Evolutionary conservation across 2,797 vertebrate genomes (phyloP), one percentile per base, ranked within the genome.

Genomic region (Hoplostethus atlanticus): DNA sequence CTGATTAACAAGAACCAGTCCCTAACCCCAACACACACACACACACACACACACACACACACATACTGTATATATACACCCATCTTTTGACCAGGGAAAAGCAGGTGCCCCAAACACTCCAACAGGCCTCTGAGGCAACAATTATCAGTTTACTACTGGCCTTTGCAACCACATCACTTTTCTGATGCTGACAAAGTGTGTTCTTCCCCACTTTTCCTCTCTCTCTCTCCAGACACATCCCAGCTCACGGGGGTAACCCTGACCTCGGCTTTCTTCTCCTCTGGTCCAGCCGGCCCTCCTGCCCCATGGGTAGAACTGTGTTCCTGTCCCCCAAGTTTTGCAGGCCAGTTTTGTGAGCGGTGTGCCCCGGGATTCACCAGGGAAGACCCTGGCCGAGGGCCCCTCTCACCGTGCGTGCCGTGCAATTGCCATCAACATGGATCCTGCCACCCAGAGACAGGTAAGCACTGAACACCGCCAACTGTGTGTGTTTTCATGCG

Each of bases 351-450:
- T 84, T 99, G 97, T 34, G 96, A 98, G 86, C 88, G 71, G 13
- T 99, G 97, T 0, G 87, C 94, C 0, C 89, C 90, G 0, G 96
- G 96, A 38, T 98, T 96, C 92, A 98, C 94, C 75, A 74, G 95
- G 42, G 94, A 96, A 62, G 82, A 79, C 0, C 92, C 94, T 0
- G 73, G 58, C 0, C 87, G 92, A 0, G 89, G 95, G 1, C 88
- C 94, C 2, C 91, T 96, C 0, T 50, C 90, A 36, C 66, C 48
- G 65, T 99, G 97, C 0, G 82, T 97, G 68, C 95, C 95, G 16
- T 99, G 97, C 61, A 68, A 91, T 91, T 99, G 97, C 91, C 96
- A 97, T 86, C 93, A 92, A 63, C 97, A 99, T 0, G 97, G 97
- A 40, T 91, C 83, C 69, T 99, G 97, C 71, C 94, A 98, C 52